A percentile compares a stretch with the other conserved stretches of the same genome.
Conservation (phyloP, 2,797 vertebrate species). For the Ficedula albicollis region DNA sequence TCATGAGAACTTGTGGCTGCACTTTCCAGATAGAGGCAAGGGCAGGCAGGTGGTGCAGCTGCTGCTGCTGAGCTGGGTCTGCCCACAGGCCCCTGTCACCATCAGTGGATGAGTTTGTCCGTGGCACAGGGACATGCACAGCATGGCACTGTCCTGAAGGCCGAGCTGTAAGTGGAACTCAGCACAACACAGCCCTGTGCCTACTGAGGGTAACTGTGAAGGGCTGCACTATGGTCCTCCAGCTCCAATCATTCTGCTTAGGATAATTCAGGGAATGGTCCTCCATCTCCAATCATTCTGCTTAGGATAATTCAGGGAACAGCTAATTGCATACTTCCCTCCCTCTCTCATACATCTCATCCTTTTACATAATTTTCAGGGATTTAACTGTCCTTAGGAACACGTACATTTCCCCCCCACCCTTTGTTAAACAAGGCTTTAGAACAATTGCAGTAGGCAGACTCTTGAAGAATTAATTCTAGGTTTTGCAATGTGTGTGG, state of each 20-base stretch:
- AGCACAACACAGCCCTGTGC: background rate
- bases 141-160: background rate
- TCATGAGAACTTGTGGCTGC: background rate
- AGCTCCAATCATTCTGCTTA: background rate
- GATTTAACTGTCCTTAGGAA: background rate
- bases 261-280: background rate
- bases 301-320: background rate
- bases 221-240: background rate
- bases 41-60: background rate
- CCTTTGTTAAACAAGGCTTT: constrained; percentile 4
- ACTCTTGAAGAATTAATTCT: constrained; percentile 35
- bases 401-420: background rate
- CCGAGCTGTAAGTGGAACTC: fast-evolving
- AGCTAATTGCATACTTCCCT: constrained; percentile 26
- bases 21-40: background rate
- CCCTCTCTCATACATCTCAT: background rate
- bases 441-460: background rate
- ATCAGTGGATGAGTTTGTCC: background rate
- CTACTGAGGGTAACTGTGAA: background rate
- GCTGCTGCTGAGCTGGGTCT: background rate
- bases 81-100: fast-evolving
- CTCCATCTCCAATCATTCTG: background rate
- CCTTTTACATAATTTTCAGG: background rate
- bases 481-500: background rate
- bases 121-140: background rate